Base-by-base conservation (phyloP, 2,888 invertebrate species). In the Plemyria rubiginata region DNA sequence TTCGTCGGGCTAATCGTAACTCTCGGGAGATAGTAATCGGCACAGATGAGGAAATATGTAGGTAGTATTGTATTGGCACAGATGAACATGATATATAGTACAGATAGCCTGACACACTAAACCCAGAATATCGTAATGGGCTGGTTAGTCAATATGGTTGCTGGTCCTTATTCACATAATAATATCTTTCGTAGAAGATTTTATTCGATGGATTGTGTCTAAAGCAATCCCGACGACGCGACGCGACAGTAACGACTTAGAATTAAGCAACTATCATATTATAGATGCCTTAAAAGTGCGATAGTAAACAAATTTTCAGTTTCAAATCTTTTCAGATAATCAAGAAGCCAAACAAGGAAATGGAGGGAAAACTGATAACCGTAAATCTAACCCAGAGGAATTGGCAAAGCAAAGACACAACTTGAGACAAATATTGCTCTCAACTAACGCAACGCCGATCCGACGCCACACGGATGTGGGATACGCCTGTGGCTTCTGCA, bases 371-470 rank as follows among this genome's bases (percentile, higher is more conserved):
- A 43, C 46, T 36, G 32, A 60, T n/a, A 36, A 28, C 12, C 28
- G 12, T 36, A 62, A 51, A 62, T 13, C 36, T 16, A 28, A 54
- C n/a, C 16, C 43, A 12, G 49, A 52, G 1, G 73, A 74, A 62
- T 54, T 76, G 32, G 16, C 48, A 22, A 84, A 84, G 63, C 86
- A 85, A 54, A 68, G 75, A 16, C 67, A 68, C 5, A 86, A 87
- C 57, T 64, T 84, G n/a, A 69, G 62, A 54, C 73, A 74, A 52
- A 77, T 88, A 28, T 65, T 87, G 2, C 61, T 67, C 5, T 75
- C 69, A 57, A 79, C 88, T 0, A 88, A 86, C 53, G 88, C 87
- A 0, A 89, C 88, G 0, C 86, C 86, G 0, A 70, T 89, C 6
- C 67, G 76, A 15, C 72, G 74, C 4, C 76, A 76, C 40, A 76